Conservation (phyloP, 2,888 invertebrate genomes). For the Smittia sp. region DNA sequence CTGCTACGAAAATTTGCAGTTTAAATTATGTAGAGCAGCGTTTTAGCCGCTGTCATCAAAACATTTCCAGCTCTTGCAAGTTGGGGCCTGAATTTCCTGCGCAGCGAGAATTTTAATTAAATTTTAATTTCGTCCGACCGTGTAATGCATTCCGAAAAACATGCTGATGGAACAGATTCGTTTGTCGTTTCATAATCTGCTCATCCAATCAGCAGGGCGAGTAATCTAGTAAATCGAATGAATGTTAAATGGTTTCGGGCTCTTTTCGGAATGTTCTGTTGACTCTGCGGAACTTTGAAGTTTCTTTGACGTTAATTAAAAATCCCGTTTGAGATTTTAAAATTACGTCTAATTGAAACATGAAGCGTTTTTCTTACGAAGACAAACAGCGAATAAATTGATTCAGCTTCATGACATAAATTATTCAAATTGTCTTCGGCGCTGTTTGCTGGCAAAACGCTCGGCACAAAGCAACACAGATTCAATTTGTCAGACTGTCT, state of each 20-base stretch:
- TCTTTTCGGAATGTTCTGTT: not conserved
- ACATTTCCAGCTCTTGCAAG: not conserved
- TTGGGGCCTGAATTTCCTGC: not conserved
- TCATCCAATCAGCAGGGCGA: not conserved
- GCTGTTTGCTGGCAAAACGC: too few species aligned
- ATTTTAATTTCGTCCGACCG: not conserved
- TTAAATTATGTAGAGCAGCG: not conserved
- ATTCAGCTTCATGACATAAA: not conserved
- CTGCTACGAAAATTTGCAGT: not conserved
- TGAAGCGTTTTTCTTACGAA: too few species aligned
- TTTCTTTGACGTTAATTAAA: not conserved
- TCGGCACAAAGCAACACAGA: too few species aligned
- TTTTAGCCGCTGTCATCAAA: not conserved
- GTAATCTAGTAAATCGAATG: too few species aligned
- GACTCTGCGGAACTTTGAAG: not conserved
- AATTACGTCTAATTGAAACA: too few species aligned
- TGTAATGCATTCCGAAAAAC: constrained; percentile 16
- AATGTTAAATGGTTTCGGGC: not conserved
- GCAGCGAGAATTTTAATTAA: constrained; percentile 25
- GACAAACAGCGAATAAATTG: too few species aligned
- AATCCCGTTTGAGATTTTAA: too few species aligned
- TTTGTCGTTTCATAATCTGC: not conserved
- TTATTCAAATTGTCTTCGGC: not conserved
- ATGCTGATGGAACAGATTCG: not conserved
- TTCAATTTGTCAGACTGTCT: too few species aligned